Conservation (phyloP, 1,140 invertebrate species). For the Stegodyphus mimosarum region DNA sequence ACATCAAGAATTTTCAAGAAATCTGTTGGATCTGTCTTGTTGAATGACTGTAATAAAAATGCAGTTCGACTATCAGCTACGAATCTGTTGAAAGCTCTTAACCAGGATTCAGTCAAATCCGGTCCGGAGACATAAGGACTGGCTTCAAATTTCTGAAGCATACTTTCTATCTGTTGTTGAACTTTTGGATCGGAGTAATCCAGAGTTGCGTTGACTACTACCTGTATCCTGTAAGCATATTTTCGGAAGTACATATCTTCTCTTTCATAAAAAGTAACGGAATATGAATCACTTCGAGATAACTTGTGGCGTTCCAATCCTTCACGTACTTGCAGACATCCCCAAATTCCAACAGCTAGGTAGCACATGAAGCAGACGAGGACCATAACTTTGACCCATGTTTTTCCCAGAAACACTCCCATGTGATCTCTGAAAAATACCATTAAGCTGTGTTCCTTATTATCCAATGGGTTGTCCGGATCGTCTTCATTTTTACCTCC, state of each 20-base stretch:
- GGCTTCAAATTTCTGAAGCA: constrained; percentile 83
- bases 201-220: constrained; percentile 84
- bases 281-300: constrained; percentile 89
- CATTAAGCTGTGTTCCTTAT: constrained; percentile 88
- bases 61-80: constrained; percentile 79
- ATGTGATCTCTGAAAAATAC: constrained; percentile 88
- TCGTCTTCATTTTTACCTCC: constrained; percentile 85
- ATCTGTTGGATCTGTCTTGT: constrained; percentile 77
- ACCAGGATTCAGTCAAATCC: constrained; percentile 90
- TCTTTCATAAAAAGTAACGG: constrained; percentile 87
- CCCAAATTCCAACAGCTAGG: constrained; percentile 86
- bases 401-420: constrained; percentile 80
- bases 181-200: constrained; percentile 85
- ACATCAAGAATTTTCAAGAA: constrained; percentile 84
- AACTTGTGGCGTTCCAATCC: constrained; percentile 87
- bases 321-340: constrained; percentile 87
- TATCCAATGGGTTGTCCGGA: constrained; percentile 86
- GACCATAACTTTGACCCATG: constrained; percentile 79
- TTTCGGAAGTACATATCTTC: constrained; percentile 91
- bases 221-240: constrained; percentile 90
- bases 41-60: constrained; percentile 73
- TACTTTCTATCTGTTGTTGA: constrained; percentile 81
- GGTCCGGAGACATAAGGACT: constrained; percentile 80
- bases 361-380: constrained; percentile 85
- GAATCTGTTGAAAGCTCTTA: constrained; percentile 85